phyloP scores from a whole-genome alignment of 2,113 vertebrate species.

The Alexandromys fortis region DNA sequence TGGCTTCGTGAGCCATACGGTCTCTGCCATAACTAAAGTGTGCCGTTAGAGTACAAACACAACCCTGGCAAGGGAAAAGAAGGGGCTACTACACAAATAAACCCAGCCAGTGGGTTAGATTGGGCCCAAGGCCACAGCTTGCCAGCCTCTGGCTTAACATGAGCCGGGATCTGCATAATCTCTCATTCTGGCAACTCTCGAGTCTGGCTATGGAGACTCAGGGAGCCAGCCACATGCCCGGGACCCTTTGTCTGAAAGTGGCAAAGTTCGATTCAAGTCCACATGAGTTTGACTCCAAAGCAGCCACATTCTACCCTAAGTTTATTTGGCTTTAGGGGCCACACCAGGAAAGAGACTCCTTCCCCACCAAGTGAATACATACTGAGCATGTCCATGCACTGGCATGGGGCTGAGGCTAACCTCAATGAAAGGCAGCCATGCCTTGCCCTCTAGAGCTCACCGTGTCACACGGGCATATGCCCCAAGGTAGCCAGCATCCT shows the following conservation, averaged over 20 bases:
- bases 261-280: background rate
- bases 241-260: background rate
- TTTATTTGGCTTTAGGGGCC: background rate
- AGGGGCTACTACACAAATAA: background rate
- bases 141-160: background rate
- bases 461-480: background rate
- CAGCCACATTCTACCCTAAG: background rate
- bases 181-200: background rate
- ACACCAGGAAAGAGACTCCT: background rate
- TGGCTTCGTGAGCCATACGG: background rate
- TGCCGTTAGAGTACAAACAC: background rate
- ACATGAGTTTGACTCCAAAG: background rate
- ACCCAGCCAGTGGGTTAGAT: background rate
- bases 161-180: background rate
- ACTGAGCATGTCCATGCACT: background rate
- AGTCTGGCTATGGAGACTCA: background rate
- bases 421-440: background rate
- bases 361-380: background rate
- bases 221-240: background rate
- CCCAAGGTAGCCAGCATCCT: background rate
- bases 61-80: background rate
- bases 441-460: background rate
- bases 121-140: background rate
- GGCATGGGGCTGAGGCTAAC: background rate
- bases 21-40: background rate